These are phyloP conservation scores for Gryllus longicercus DNA, from an alignment of 2,888 invertebrate genomes.

Conservation along the genomic window DNA sequence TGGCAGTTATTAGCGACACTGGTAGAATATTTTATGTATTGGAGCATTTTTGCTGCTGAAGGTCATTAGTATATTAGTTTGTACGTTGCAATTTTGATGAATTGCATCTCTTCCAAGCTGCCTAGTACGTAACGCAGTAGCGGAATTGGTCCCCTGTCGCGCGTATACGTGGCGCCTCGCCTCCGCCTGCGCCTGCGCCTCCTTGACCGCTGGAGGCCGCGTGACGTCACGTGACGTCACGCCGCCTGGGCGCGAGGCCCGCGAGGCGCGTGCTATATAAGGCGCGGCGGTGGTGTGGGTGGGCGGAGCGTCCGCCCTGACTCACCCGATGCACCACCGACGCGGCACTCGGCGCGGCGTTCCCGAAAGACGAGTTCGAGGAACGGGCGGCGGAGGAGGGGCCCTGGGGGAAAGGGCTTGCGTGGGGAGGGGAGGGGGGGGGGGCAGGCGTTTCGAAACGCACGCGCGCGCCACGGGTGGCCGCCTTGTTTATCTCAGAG, in stretches of 20 bases:
- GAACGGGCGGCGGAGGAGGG: neutral
- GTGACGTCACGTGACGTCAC: slow-evolving; percentile 9
- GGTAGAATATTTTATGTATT: no score
- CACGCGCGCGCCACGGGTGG: no score
- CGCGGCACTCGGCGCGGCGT: neutral
- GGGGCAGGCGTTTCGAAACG: no score
- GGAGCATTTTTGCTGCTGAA: no score
- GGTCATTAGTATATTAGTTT: no score
- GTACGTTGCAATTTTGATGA: no score
- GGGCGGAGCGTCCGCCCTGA: neutral
- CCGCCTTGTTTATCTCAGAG: no score
- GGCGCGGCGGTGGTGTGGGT: neutral
- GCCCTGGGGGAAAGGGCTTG: neutral
- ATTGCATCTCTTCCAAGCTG: no score
- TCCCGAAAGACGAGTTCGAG: neutral
- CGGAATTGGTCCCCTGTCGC: neutral
- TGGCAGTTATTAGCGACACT: no score
- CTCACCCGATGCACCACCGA: neutral
- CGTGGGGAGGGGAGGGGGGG: neutral
- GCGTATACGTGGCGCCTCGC: neutral
- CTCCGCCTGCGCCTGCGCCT: neutral
- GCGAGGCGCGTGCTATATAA: slow-evolving; percentile 7
- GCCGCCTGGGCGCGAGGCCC: neutral
- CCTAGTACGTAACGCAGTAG: neutral
- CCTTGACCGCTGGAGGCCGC: neutral